Percentiles rank a stretch among this genome's conserved stretches.
Conservation (phyloP, 2,113 vertebrate species). For the Sander vitreus region DNA sequence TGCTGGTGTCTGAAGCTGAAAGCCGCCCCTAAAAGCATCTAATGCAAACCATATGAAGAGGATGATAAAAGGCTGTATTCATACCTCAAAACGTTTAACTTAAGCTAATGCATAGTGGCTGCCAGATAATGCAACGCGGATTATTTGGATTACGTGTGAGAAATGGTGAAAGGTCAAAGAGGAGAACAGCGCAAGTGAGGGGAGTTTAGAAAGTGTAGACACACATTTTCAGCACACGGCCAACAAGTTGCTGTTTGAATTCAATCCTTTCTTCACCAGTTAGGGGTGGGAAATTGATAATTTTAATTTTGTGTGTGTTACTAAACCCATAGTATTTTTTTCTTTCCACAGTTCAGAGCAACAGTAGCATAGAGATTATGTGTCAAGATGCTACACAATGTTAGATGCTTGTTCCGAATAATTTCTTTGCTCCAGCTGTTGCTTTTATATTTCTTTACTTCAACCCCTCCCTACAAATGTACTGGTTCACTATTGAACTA, state of each 20-base stretch:
- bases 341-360: neutral
- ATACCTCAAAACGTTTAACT: conserved; percentile 32
- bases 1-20: conserved; percentile 31
- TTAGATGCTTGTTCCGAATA: neutral
- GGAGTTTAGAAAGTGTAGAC: neutral
- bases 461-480: neutral
- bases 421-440: neutral
- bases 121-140: conserved; percentile 19
- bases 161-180: conserved; percentile 39
- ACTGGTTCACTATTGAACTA: too few species aligned
- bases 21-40: conserved; percentile 59
- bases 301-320: neutral
- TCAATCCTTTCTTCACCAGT: neutral
- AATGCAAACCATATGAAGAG: conserved; percentile 63
- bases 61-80: conserved; percentile 56
- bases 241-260: neutral
- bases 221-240: neutral
- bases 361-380: neutral
- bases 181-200: neutral
- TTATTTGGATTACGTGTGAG: conserved; percentile 62
- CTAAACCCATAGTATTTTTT: neutral
- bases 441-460: neutral
- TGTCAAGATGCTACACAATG: neutral
- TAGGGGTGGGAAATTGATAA: neutral
- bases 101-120: conserved; percentile 48